These are phyloP conservation scores for Lineus longissimus DNA, from an alignment of 1,140 invertebrate genomes.

Conservation along the genomic window DNA sequence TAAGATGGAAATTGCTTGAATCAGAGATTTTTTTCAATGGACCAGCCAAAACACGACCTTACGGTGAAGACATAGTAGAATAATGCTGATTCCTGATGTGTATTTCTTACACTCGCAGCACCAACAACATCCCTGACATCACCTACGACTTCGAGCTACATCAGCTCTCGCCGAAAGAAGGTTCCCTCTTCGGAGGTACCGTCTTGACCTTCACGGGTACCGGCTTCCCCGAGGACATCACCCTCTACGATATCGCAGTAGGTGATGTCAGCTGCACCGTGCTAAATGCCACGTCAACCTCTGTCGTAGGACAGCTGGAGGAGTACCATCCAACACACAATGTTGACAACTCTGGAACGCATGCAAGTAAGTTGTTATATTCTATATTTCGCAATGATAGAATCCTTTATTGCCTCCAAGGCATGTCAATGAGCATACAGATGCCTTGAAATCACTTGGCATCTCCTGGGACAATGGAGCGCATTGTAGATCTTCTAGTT, in stretches of 20 bases:
- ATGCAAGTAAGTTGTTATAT: background rate
- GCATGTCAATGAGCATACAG: no score
- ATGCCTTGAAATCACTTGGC: no score
- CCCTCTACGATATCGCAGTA: background rate
- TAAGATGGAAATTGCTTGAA: no score
- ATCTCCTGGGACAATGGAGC: no score
- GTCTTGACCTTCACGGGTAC: background rate
- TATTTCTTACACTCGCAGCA: background rate
- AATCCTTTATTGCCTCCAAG: no score
- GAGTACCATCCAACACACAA: background rate
- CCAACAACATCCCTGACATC: conserved; percentile 5
- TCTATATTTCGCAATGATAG: no score
- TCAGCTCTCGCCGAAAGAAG: background rate
- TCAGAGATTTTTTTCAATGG: no score
- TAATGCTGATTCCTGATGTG: no score
- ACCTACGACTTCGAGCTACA: background rate
- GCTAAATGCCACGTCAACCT: background rate
- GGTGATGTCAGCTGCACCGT: background rate
- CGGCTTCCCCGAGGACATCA: background rate
- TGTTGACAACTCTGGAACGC: background rate
- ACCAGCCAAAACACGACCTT: no score
- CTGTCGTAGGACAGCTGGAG: background rate
- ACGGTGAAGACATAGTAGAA: no score
- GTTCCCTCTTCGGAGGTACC: background rate
- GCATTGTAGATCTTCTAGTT: no score